Percentiles rank a stretch among this genome's conserved stretches.
Conservation (phyloP, 2,797 vertebrate species). For the Poeciliopsis gracilis region DNA sequence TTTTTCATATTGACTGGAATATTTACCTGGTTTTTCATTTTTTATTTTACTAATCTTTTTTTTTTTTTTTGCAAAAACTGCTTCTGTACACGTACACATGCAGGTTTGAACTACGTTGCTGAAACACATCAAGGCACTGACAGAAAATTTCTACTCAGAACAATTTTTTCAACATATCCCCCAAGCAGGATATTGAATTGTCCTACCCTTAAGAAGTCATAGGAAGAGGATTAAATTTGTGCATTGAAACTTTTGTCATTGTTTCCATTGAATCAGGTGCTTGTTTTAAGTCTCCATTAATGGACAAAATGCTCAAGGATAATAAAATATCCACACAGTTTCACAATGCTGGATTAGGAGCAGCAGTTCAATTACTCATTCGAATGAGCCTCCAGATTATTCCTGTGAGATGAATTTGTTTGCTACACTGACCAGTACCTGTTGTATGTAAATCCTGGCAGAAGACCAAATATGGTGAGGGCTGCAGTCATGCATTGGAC, state of each 20-base stretch:
- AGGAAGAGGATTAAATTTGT: constrained; percentile 68
- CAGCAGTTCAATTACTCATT: constrained; percentile 18
- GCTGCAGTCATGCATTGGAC: background rate
- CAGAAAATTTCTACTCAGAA: constrained; percentile 28
- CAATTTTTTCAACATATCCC: constrained; percentile 36
- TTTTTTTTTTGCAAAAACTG: background rate
- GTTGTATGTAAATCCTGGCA: background rate
- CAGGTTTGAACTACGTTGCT: constrained; percentile 55
- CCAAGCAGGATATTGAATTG: constrained; percentile 42
- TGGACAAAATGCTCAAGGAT: constrained; percentile 22
- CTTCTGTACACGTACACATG: background rate
- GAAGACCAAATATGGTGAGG: background rate
- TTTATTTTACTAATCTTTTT: background rate
- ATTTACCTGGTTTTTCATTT: background rate
- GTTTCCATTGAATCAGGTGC: constrained; percentile 66
- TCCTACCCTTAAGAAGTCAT: constrained; percentile 66
- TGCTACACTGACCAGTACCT: background rate
- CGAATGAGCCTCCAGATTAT: background rate
- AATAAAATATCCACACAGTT: constrained; percentile 15
- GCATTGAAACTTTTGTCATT: constrained; percentile 70
- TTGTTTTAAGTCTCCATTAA: constrained; percentile 54
- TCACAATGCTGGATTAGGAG: constrained; percentile 32
- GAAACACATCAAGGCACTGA: constrained; percentile 22
- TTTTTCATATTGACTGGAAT: background rate
- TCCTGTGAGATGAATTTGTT: background rate